These are phyloP conservation scores for Pseudococcus viburni DNA, from an alignment of 2,888 invertebrate species.

Conservation along the genomic window DNA sequence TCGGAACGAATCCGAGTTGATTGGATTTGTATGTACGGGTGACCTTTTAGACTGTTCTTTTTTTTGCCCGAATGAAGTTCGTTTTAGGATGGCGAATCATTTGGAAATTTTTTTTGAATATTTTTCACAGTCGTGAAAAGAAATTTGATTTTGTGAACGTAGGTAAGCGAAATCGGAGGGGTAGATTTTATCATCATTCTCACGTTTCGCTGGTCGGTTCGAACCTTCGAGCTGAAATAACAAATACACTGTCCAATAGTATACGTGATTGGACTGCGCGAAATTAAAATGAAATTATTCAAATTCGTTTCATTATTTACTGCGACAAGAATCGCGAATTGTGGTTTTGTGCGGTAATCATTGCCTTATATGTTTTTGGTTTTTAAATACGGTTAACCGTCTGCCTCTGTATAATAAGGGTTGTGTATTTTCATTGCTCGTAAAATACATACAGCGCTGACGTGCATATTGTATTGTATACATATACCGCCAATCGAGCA, in stretches of 20 bases:
- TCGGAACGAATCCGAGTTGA: neutral
- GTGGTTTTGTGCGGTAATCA: neutral
- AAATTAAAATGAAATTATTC: constrained; percentile 16
- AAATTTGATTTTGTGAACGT: neutral
- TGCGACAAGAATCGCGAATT: neutral
- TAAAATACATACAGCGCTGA: no score
- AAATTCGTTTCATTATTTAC: constrained; percentile 1
- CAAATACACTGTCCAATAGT: neutral
- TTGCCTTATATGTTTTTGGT: neutral
- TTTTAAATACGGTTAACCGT: neutral
- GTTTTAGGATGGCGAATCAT: neutral
- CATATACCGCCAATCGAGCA: no score
- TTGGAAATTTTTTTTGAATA: no score
- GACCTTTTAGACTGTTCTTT: neutral
- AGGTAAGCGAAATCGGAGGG: neutral
- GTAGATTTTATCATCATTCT: neutral
- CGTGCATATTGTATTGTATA: no score
- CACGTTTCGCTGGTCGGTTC: neutral
- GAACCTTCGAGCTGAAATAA: neutral
- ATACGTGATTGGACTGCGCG: constrained; percentile 11
- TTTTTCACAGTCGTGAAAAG: neutral
- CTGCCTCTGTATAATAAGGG: no score
- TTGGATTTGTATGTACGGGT: neutral
- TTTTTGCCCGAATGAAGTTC: neutral
- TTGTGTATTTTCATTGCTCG: no score